phyloP scores from a whole-genome alignment of 2,113 vertebrate species.

The Baryphthengus martii region DNA sequence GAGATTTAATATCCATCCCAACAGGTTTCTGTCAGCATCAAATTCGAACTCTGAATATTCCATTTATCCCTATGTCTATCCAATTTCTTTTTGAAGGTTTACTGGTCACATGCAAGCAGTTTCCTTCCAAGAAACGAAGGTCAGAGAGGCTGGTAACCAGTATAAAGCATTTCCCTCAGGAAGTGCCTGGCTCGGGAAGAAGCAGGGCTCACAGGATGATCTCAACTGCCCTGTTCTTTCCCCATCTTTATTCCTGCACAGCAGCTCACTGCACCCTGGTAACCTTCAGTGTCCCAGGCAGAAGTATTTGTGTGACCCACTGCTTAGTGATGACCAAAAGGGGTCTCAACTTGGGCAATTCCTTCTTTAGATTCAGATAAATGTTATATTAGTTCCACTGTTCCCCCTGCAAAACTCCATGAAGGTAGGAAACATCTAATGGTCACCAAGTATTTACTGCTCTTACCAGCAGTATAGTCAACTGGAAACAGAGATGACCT shows the following conservation, averaged over 20 bases:
- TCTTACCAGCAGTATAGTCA: background rate
- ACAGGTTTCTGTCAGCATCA: background rate
- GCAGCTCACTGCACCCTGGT: background rate
- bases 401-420: background rate
- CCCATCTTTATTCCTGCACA: background rate
- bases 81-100: background rate
- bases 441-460: background rate
- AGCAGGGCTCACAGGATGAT: background rate
- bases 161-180: background rate
- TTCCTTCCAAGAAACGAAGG: background rate
- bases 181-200: background rate
- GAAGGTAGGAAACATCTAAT: background rate
- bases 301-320: background rate
- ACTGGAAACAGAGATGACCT: background rate
- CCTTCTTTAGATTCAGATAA: background rate
- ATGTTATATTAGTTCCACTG: rapidly evolving
- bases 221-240: background rate
- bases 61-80: background rate
- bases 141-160: background rate
- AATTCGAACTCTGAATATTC: background rate
- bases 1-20: background rate
- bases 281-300: background rate
- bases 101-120: background rate
- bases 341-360: background rate
- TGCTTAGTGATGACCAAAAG: background rate